Conservation (phyloP, 2,113 vertebrate genomes). For the Smithornis capensis region DNA sequence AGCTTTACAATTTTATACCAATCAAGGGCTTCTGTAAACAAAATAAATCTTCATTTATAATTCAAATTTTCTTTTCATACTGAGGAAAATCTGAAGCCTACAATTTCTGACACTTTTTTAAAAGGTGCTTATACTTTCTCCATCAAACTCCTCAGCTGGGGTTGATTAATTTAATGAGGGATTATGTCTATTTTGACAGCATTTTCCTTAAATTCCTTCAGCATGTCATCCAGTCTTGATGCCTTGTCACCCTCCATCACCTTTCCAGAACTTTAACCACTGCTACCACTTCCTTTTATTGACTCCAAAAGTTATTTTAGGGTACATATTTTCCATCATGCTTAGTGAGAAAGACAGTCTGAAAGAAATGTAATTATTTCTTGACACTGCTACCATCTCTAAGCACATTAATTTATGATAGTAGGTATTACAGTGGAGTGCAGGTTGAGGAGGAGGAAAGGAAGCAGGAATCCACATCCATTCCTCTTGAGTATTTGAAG, state of each 20-base stretch:
- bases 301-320: slow-evolving; percentile 38
- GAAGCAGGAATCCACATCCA: neutral
- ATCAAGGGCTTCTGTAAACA: slow-evolving; percentile 7
- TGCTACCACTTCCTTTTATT: neutral
- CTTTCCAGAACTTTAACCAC: slow-evolving; percentile 20
- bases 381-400: neutral
- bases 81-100: neutral
- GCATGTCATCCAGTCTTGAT: slow-evolving; percentile 25
- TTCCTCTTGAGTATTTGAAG: neutral
- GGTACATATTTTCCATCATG: neutral
- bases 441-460: neutral
- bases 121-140: slow-evolving; percentile 11
- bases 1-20: neutral
- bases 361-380: slow-evolving; percentile 43
- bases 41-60: slow-evolving; percentile 11
- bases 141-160: neutral
- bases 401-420: neutral
- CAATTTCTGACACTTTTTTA: neutral
- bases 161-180: slow-evolving; percentile 59
- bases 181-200: slow-evolving; percentile 58
- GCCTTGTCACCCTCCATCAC: slow-evolving; percentile 18
- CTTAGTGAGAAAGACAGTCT: slow-evolving; percentile 7
- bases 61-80: neutral
- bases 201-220: slow-evolving; percentile 31
- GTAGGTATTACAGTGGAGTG: neutral